Conservation (phyloP, 1,140 invertebrate species). For the Anoplophora glabripennis region DNA sequence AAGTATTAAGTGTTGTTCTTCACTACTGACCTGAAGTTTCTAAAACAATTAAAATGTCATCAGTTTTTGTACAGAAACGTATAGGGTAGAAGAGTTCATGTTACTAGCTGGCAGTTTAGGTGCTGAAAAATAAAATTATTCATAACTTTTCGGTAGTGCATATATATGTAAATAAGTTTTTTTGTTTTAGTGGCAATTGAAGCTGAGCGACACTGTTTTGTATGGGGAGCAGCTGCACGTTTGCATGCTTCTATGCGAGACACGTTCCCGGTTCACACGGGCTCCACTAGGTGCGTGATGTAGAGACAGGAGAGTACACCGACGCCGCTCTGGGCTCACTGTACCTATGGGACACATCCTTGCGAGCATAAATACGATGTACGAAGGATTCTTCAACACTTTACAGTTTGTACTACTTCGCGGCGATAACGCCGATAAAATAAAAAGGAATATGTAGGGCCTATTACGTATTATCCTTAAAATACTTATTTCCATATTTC, state of each 20-base stretch:
- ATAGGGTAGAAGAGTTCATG: too few relatives aligned
- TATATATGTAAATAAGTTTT: neutral
- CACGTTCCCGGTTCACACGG: constrained; percentile 19
- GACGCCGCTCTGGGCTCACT: constrained; percentile 16
- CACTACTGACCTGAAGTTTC: too few relatives aligned
- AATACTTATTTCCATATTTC: too few relatives aligned
- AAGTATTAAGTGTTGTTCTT: too few relatives aligned
- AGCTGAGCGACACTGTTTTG: neutral
- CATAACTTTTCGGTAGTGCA: too few relatives aligned
- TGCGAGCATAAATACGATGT: constrained; percentile 13
- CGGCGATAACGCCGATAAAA: too few relatives aligned
- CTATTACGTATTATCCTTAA: too few relatives aligned
- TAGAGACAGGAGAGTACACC: constrained; percentile 8
- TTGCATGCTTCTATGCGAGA: constrained; percentile 14
- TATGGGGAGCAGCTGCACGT: neutral
- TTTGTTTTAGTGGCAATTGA: neutral
- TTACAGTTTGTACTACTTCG: constrained; percentile 9
- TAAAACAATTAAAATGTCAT: too few relatives aligned
- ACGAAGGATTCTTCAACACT: constrained; percentile 11
- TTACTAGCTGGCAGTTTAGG: too few relatives aligned
- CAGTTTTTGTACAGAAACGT: too few relatives aligned
- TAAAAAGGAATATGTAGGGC: too few relatives aligned
- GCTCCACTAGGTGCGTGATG: constrained; percentile 18
- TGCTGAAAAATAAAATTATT: too few relatives aligned
- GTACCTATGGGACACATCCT: constrained; percentile 20